Conservation (phyloP, 2,113 vertebrate species). For the Anolis carolinensis region DNA sequence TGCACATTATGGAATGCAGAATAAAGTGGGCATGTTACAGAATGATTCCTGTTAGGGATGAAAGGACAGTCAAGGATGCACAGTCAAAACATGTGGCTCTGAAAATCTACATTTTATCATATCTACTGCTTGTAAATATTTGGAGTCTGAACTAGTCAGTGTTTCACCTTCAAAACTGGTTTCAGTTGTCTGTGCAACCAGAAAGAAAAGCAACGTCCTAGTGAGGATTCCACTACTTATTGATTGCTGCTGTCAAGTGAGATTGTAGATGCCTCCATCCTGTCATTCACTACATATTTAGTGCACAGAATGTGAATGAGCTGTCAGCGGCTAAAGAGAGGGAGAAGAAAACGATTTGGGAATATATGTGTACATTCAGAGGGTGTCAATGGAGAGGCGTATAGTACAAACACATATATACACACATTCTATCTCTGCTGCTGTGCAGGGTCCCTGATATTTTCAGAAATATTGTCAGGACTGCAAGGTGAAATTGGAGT, state of each 20-base stretch:
- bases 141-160: not conserved
- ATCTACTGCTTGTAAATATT: not conserved
- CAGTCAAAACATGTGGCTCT: not conserved
- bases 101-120: not conserved
- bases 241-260: slow-evolving; percentile 31
- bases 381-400: not conserved
- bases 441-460: not conserved
- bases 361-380: not conserved
- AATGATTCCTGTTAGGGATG: not conserved
- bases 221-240: slow-evolving; percentile 30
- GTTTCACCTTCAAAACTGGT: slow-evolving; percentile 14
- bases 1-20: no score
- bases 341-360: not conserved
- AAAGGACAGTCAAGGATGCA: not conserved
- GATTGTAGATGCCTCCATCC: slow-evolving; percentile 11
- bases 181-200: slow-evolving; percentile 32
- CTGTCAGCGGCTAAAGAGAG: slow-evolving; percentile 8
- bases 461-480: not conserved
- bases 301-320: slow-evolving; percentile 4
- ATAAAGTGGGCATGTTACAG: no score
- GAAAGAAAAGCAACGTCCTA: slow-evolving; percentile 11
- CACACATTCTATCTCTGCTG: not conserved
- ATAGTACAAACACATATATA: no score
- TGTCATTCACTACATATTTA: slow-evolving; percentile 21
- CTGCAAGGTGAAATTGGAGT: not conserved